These are phyloP conservation scores for Pentamera pediparva DNA, from an alignment of 53 echinoderm and acorn worm species.

Conservation along the genomic window DNA sequence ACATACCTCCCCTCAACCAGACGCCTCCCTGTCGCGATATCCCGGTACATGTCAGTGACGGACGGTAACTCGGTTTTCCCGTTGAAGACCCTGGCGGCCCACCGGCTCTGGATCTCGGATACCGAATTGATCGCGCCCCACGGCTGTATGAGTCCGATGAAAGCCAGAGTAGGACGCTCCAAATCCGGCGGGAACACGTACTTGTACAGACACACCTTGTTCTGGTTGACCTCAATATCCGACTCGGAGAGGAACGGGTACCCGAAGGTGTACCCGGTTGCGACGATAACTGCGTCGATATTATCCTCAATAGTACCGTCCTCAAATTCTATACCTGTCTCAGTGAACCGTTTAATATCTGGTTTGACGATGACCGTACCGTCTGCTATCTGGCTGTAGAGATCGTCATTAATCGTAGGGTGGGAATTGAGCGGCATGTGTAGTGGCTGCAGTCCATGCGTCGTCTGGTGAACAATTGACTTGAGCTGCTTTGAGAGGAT, in stretches of 20 bases:
- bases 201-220: slow-evolving; percentile 50
- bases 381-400: too few species aligned
- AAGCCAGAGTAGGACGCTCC: slow-evolving; percentile 56
- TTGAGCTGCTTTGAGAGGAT: too few species aligned
- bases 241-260: slow-evolving; percentile 48
- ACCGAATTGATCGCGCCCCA: slow-evolving; percentile 50
- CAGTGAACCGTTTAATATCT: too few species aligned
- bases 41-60: slow-evolving; percentile 25
- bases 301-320: too few species aligned
- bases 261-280: slow-evolving; percentile 53
- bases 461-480: too few species aligned
- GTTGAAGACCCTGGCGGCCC: slow-evolving; percentile 66
- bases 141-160: slow-evolving; percentile 48
- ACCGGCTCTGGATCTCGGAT: slow-evolving; percentile 67
- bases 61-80: slow-evolving; percentile 44
- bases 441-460: too few species aligned
- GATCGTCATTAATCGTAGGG: too few species aligned
- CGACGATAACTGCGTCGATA: slow-evolving; percentile 52
- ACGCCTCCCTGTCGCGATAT: too few species aligned
- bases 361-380: too few species aligned
- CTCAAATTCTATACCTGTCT: too few species aligned
- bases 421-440: too few species aligned
- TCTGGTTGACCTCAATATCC: slow-evolving; percentile 30
- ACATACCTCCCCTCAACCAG: slow-evolving; percentile 25
- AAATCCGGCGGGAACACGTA: too few species aligned